Evolutionary conservation across 2,888 invertebrate species (phyloP), one percentile per base, ranked within the genome.

Genomic region (Lasioglossum leucozonium): DNA sequence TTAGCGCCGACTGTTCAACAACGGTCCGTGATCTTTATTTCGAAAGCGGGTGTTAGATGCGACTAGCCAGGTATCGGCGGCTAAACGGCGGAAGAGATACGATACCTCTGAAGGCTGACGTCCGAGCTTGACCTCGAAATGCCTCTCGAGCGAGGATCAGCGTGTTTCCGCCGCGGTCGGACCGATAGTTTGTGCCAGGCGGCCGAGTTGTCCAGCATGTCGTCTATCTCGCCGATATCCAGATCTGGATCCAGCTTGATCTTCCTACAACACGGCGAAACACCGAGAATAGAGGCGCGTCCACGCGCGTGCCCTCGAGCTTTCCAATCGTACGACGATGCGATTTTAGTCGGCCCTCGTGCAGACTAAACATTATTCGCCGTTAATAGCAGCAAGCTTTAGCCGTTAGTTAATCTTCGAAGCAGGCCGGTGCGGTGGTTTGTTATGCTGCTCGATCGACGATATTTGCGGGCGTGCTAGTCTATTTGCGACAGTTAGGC

Each of bases 101-200:
- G 11, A 80, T 90, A 89, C 90, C 90, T 88, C 58, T 83, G 84
- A 62, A 88, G 65, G 65, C 65, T 88, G 82, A 86, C 87, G 82
- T 93, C 92, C 34, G 93, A 93, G 72, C 88, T 92, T 51, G 93
- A 93, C 85, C 92, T 92, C 69, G 92, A 85, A 77, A 92, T 88
- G 62, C 85, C 81, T 79, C 93, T 89, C 77, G 94, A 92, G 93
- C 96, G 95, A 44, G 96, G 95, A 93, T 96, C 96, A 67, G 95
- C 94, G 92, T 97, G 96, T 90, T 96, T 97, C 93, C 97, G 96
- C 95, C 96, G 96, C 10, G 98, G 98, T 93, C 97, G 96, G 26
- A 98, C 96, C 0, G 97, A 96, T 79, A 97, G 94, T 95, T 97
- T 98, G 95, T 98, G 97, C 92, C 96, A 96, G 26, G 98, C 98